Conservation (phyloP, 2,888 invertebrate genomes). For the Gastrophysa polygoni region DNA sequence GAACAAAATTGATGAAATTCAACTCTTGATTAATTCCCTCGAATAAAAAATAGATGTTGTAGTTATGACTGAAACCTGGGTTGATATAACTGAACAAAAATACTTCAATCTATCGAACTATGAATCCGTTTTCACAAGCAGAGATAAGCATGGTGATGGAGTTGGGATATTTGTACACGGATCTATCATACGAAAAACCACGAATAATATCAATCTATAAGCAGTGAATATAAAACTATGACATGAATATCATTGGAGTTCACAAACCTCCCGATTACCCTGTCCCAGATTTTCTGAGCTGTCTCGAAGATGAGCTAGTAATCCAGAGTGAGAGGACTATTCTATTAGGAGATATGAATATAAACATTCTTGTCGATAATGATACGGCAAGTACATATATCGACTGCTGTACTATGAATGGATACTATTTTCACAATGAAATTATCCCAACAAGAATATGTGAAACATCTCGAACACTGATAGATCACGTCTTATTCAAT, state of each 20-base stretch:
- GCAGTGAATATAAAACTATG: neutral
- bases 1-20: neutral
- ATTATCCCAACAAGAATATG: neutral
- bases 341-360: neutral
- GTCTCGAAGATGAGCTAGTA: neutral
- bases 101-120: constrained; percentile 9
- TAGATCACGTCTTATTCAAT: neutral
- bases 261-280: constrained; percentile 3
- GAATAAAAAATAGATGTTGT: constrained; percentile 6
- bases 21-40: neutral
- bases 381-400: neutral
- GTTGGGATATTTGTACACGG: constrained; percentile 5
- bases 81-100: neutral
- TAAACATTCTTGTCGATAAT: neutral
- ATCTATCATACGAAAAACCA: neutral
- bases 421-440: neutral
- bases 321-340: neutral
- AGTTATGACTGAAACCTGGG: constrained; percentile 15
- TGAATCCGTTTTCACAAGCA: constrained; percentile 1
- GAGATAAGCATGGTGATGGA: constrained; percentile 10
- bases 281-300: neutral
- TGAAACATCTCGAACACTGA: neutral
- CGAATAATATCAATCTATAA: neutral
- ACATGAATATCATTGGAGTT: neutral
- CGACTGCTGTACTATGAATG: neutral